phyloP scores from a whole-genome alignment of 2,888 invertebrate species.

The Byasa hedistus region DNA sequence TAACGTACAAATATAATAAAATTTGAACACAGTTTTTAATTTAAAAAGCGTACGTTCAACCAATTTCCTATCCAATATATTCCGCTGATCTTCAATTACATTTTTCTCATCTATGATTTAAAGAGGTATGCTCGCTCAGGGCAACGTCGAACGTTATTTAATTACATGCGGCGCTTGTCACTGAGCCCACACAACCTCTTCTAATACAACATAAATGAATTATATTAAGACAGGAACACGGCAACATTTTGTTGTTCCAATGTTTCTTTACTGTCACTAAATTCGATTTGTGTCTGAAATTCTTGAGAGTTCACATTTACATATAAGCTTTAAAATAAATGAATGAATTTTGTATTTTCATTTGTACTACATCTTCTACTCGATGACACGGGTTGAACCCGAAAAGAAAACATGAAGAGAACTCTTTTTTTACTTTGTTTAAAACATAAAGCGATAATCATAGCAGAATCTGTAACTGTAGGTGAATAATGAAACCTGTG shows the following conservation, averaged over 20 bases:
- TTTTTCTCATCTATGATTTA: slow-evolving; percentile 56
- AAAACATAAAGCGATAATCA: neutral
- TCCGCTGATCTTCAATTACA: slow-evolving; percentile 28
- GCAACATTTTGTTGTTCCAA: slow-evolving; percentile 28
- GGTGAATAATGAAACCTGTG: neutral
- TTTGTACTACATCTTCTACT: slow-evolving; percentile 13
- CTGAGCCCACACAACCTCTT: slow-evolving; percentile 70
- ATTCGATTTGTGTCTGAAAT: slow-evolving; percentile 8
- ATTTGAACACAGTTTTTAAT: slow-evolving; percentile 24
- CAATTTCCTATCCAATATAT: slow-evolving; percentile 30
- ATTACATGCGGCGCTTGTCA: slow-evolving; percentile 68
- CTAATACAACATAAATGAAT: slow-evolving; percentile 71
- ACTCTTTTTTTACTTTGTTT: neutral
- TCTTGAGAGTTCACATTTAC: slow-evolving; percentile 14
- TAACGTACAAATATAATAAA: slow-evolving; percentile 14
- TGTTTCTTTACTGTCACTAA: slow-evolving; percentile 25
- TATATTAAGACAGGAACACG: slow-evolving; percentile 47
- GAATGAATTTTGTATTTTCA: slow-evolving; percentile 16
- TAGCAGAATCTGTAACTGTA: neutral
- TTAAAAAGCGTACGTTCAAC: slow-evolving; percentile 22
- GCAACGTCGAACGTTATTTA: slow-evolving; percentile 68
- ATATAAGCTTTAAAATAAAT: slow-evolving; percentile 12
- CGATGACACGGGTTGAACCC: neutral
- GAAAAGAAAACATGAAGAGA: neutral
- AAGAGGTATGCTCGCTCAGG: slow-evolving; percentile 54